Base-by-base conservation (phyloP, 2,113 vertebrate genomes). In the Hassar affinis region DNA sequence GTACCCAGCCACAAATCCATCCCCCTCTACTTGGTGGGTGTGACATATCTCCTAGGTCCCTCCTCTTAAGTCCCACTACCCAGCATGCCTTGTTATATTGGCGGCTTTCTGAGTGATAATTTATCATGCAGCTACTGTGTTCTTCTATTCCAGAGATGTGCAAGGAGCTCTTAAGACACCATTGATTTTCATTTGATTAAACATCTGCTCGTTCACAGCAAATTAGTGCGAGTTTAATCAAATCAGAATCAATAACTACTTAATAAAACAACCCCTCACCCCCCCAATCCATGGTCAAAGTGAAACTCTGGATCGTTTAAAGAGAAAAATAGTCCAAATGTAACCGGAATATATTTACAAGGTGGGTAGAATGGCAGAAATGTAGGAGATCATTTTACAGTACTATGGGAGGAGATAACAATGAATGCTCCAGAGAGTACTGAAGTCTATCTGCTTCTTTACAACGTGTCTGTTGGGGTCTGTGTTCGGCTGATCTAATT, bases 151-250 rank as follows among this genome's bases (percentile, higher is more conserved):
- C 91, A 90, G 83, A 86, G 90, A 92, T 93, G 90, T 89, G 92
- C 86, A 88, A 90, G 90, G 89, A 90, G 89, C 90, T 93, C 92
- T 93, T 93, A 93, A 94, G 92, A 91, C 76, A 84, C 86, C 91
- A 94, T 94, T 91, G 94, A 95, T 94, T 95, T 94, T 93, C 89
- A 93, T 94, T 93, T 94, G 94, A 95, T 95, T 94, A 93, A 94
- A 94, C 84, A 91, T 95, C 93, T 90, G 90, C 93, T 91, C 90
- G 90, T 94, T 94, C 93, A 91, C 91, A 91, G 91, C 93, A 94
- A 94, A 95, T 94, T 94, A 94, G 94, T 92, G 92, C 86, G 92
- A 93, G 91, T 94, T 94, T 95, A 94, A 94, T 94, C 93, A 93
- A 94, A 94, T 93, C 90, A 91, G 90, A 94, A 94, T 94, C 94